Conservation (phyloP, 2,888 invertebrate genomes). For the Parthenolecanium corni region DNA sequence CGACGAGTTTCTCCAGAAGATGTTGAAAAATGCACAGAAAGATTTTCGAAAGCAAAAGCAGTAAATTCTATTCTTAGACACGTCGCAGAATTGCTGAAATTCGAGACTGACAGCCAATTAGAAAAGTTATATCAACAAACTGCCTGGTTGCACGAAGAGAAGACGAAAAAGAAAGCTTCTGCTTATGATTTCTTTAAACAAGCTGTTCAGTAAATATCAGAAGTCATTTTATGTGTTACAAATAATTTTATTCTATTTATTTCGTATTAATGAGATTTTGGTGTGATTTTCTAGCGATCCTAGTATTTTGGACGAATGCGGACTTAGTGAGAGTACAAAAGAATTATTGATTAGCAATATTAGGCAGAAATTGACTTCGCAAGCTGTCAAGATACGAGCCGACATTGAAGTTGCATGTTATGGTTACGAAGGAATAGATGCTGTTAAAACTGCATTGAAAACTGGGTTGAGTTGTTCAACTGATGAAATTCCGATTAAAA, state of each 20-base stretch:
- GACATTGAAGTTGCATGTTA: conserved; percentile 91
- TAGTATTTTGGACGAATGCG: conserved; percentile 87
- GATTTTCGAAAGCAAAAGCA: conserved; percentile 95
- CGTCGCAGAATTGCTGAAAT: conserved; percentile 87
- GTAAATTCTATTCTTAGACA: conserved; percentile 96
- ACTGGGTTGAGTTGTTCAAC: conserved; percentile 84
- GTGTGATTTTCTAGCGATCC: conserved; percentile 62
- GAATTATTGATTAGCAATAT: conserved; percentile 88
- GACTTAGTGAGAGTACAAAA: conserved; percentile 81
- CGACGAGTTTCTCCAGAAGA: conserved; percentile 96
- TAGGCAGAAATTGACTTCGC: conserved; percentile 88
- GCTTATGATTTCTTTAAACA: conserved; percentile 98
- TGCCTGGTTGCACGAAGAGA: conserved; percentile 97
- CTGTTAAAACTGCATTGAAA: conserved; percentile 84
- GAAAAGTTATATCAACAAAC: conserved; percentile 92
- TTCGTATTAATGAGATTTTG: too few relatives aligned
- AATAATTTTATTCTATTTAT: background rate
- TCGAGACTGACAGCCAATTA: conserved; percentile 79
- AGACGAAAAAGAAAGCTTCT: conserved; percentile 88
- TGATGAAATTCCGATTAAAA: conserved; percentile 90
- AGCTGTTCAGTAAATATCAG: conserved; percentile 70
- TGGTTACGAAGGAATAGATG: conserved; percentile 97
- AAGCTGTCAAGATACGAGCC: conserved; percentile 89
- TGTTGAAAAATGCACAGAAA: conserved; percentile 94
- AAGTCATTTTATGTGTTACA: background rate